Conservation (phyloP, 2,113 vertebrate genomes). For the Meriones unguiculatus region DNA sequence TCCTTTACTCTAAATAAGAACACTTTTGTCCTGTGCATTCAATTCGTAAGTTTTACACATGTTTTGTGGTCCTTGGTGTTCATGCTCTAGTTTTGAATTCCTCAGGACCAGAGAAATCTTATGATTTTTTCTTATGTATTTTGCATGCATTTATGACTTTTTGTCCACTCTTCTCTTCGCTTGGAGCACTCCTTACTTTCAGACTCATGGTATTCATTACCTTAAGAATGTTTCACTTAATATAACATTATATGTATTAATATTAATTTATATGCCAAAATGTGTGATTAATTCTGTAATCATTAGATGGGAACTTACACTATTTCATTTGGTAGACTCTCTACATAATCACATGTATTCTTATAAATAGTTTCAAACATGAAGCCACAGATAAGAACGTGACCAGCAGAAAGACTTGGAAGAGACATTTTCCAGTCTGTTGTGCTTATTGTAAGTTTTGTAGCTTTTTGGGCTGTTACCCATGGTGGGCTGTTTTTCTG, state of each 20-base stretch:
- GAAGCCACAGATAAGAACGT: background rate
- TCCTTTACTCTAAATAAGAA: background rate
- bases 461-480: too few species aligned
- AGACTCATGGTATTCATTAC: background rate
- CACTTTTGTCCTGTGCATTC: background rate
- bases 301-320: background rate
- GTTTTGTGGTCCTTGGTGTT: background rate
- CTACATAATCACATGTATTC: background rate
- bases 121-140: background rate
- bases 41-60: background rate
- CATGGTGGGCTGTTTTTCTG: too few species aligned
- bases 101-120: background rate
- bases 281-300: background rate
- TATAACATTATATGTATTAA: background rate
- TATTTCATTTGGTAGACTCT: background rate
- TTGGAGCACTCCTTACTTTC: background rate
- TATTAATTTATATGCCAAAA: background rate
- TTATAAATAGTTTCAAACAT: background rate
- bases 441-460: too few species aligned
- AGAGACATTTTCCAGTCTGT: too few species aligned
- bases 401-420: too few species aligned
- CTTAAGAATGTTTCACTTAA: background rate
- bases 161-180: background rate
- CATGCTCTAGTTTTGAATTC: background rate
- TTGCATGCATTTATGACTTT: background rate